Evolutionary conservation across 2,113 vertebrate species (phyloP).

Genomic region (Malurus melanocephalus): DNA sequence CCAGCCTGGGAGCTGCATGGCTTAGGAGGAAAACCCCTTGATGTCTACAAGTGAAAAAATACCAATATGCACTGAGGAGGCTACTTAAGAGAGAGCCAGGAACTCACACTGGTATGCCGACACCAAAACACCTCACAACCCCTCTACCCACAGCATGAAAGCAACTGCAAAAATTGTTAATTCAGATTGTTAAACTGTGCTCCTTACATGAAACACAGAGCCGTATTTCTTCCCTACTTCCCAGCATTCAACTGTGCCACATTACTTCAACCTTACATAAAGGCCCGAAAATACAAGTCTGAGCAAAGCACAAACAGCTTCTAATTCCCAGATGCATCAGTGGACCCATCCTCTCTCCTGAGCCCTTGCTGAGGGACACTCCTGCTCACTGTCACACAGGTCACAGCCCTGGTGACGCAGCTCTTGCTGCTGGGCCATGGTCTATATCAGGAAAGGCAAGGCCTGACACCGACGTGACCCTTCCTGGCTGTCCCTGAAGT

Average conservation of each 20-base stretch:
- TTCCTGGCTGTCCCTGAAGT: neutral
- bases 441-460: neutral
- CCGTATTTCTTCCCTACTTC: accelerated
- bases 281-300: accelerated
- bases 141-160: neutral
- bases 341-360: neutral
- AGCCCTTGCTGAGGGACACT: neutral
- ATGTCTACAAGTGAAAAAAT: neutral
- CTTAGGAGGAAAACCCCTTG: neutral
- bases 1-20: neutral
- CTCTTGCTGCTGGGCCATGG: neutral
- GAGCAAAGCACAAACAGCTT: neutral
- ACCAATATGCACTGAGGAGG: neutral
- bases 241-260: neutral
- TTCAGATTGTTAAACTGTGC: neutral
- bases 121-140: neutral
- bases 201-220: neutral
- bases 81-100: neutral
- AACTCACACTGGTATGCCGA: neutral
- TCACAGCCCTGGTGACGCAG: neutral
- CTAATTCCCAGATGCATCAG: too few species aligned
- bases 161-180: neutral
- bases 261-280: neutral
- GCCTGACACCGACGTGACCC: accelerated
- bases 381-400: neutral